phyloP scores from a whole-genome alignment of 1,140 invertebrate species.

The Drosophila yakuba region DNA sequence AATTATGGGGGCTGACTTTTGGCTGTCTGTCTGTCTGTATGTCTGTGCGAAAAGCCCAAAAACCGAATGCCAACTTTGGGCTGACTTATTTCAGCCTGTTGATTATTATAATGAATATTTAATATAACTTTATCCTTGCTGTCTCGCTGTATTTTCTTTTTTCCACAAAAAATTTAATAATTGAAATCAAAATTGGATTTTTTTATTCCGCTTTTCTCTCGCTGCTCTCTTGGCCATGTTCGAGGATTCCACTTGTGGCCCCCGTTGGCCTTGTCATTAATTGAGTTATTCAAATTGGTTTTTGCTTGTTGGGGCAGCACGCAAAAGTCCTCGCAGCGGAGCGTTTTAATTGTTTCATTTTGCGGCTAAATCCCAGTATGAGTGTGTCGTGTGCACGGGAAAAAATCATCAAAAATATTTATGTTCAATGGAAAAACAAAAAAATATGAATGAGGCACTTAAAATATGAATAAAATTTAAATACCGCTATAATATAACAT shows the following conservation, averaged over 20 bases:
- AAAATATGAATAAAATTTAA: no score
- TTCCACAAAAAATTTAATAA: conserved; percentile 37
- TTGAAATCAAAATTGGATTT: conserved; percentile 55
- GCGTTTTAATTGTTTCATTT: conserved; percentile 68
- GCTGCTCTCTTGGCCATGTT: conserved; percentile 28
- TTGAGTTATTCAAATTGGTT: conserved; percentile 68
- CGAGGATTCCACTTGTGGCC: conserved; percentile 28
- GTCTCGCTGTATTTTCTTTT: conserved; percentile 23
- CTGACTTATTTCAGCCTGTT: conserved; percentile 42
- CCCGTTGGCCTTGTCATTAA: conserved; percentile 52
- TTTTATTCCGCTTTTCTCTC: conserved; percentile 18
- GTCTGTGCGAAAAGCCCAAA: conserved; percentile 26
- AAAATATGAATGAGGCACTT: no score
- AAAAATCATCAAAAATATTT: background rate
- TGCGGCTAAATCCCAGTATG: conserved; percentile 18
- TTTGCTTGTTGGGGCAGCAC: conserved; percentile 36
- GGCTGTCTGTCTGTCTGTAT: conserved; percentile 3
- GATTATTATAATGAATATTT: conserved; percentile 80
- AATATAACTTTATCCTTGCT: conserved; percentile 57
- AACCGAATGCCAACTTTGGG: conserved; percentile 48
- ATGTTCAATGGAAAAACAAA: background rate
- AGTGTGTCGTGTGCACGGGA: background rate
- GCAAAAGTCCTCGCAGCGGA: conserved; percentile 27
- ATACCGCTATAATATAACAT: no score
- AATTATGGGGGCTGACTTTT: conserved; percentile 54